A percentile compares a stretch with the other conserved stretches of the same genome.
phyloP scores from a whole-genome alignment of 2,113 vertebrate genomes.

The Potamarius usumacintae region DNA sequence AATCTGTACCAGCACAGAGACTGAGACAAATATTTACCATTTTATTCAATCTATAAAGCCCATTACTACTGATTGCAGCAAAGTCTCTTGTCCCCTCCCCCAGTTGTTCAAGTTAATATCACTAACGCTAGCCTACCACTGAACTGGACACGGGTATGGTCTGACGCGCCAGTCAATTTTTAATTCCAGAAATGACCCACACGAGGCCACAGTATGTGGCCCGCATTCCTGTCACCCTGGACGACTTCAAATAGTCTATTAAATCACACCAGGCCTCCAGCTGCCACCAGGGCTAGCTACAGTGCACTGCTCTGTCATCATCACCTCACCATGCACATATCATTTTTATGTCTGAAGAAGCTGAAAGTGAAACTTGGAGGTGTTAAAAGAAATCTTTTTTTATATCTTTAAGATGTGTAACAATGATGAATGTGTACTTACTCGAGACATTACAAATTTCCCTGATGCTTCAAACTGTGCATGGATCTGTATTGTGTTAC shows the following conservation, averaged over 20 bases:
- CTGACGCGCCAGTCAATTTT: slow-evolving; percentile 56
- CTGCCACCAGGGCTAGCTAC: slow-evolving; percentile 20
- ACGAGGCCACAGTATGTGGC: slow-evolving; percentile 55
- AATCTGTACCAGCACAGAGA: slow-evolving; percentile 10
- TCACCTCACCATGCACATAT: slow-evolving; percentile 1
- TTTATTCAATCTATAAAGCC: slow-evolving; percentile 46
- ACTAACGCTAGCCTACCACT: slow-evolving; percentile 40
- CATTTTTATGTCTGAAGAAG: background rate
- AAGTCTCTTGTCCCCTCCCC: slow-evolving; percentile 39
- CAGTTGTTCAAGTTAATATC: slow-evolving; percentile 21
- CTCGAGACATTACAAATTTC: slow-evolving; percentile 26
- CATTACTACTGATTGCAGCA: slow-evolving; percentile 58
- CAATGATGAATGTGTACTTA: background rate
- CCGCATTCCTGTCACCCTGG: slow-evolving; percentile 58
- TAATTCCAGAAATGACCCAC: slow-evolving; percentile 65
- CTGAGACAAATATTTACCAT: slow-evolving; percentile 50
- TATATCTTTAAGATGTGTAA: background rate
- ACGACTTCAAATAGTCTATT: slow-evolving; percentile 61
- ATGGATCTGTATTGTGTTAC: slow-evolving; percentile 13
- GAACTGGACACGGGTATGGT: slow-evolving; percentile 46
- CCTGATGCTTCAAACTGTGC: slow-evolving; percentile 22
- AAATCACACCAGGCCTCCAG: slow-evolving; percentile 49
- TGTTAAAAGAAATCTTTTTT: background rate
- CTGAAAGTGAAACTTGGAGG: slow-evolving; percentile 6
- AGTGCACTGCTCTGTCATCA: slow-evolving; percentile 40